Evolutionary conservation across 2,888 invertebrate species (phyloP), one percentile per base, ranked within the genome.

Genomic region (Polydrusus tereticollis): DNA sequence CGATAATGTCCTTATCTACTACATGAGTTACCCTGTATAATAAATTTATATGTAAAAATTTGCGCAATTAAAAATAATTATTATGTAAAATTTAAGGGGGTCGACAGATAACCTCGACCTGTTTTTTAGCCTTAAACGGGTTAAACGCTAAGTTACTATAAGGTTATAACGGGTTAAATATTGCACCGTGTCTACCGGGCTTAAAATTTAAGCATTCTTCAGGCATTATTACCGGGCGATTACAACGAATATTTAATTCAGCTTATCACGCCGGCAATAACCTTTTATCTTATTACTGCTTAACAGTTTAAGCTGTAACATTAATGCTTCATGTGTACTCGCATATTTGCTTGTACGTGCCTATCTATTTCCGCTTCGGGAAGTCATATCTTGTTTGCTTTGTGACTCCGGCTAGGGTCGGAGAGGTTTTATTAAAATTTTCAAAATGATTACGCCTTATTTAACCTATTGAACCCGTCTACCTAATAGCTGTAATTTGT

Each of bases 201-300:
- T 6, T 33, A 33, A 33, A 10, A 5, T 33, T 33, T 52, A 26
- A 52, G n/a, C 14, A 8, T 16, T 29, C 52, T 29, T 18, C 29
- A 55, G 18, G 52, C 18, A 55, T 18, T 55, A 16, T 8, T 55
- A n/a, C n/a, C 2, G 16, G 3, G 52, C 52, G 52, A 55, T 55
- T 29, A 29, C 14, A 16, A 16, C 8, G 29, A 55, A 55, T 55
- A 26, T 55, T 55, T 55, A 55, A 55, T 18, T 29, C 14, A 55
- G 52, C 29, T 55, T 55, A 55, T 55, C 52, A 55, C 18, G 10
- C 52, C 52, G 52, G 52, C 52, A 55, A 55, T 29, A 55, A 55
- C 52, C 52, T 55, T 55, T 55, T 29, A 55, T 55, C 52, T 55
- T 18, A 55, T 55, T 29, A 55, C 52, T 16, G 23, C 52, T 55